Evolutionary conservation across 2,888 invertebrate genomes (phyloP), one percentile per base, ranked within the genome.

Genomic region (Diarsia dahlii): DNA sequence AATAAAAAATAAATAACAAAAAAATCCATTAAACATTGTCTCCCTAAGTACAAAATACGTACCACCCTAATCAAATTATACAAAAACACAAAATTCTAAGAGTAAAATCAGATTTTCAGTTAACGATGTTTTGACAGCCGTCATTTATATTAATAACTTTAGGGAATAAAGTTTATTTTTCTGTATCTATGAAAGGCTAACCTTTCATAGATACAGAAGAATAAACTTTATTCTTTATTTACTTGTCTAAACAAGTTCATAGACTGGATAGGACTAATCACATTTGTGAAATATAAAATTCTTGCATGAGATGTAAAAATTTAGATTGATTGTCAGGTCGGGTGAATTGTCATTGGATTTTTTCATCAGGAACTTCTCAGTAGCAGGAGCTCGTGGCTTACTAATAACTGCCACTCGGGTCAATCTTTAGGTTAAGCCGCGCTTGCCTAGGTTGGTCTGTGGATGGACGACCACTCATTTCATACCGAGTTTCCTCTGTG

Each of bases 101-200:
- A 18, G 18, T 28, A 28, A 45, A 56, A 69, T 18, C 23, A 50
- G 60, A 56, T 69, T 45, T 45, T 18, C 12, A 20, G 60, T 20
- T 34, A 34, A 23, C 23, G 39, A 58, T 45, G 39, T 45, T 69
- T 69, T 69, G 68, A 45, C 8, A 69, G 68, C 12, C 52, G 34
- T n/a, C 52, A 50, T 20, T 66, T 20, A 66, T 28, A 66, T 28
- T 50, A 20, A 50, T 66, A 28, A 50, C 48, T 66, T 66, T n/a
- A n/a, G 3, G n/a, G n/a, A 34, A 50, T 28, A 5, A 34, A 34
- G 66, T 50, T 50, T 28, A 34, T 34, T 66, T 6, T 20, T 20
- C 5, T 66, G 28, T 63, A 15, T 0, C 60, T 34, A 54, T 4
- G 12, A 12, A 54, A n/a, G n/a, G 12, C n/a, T n/a, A n/a, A n/a